Conservation (phyloP, 2,797 vertebrate genomes). For the Arctocebus calabarensis region DNA sequence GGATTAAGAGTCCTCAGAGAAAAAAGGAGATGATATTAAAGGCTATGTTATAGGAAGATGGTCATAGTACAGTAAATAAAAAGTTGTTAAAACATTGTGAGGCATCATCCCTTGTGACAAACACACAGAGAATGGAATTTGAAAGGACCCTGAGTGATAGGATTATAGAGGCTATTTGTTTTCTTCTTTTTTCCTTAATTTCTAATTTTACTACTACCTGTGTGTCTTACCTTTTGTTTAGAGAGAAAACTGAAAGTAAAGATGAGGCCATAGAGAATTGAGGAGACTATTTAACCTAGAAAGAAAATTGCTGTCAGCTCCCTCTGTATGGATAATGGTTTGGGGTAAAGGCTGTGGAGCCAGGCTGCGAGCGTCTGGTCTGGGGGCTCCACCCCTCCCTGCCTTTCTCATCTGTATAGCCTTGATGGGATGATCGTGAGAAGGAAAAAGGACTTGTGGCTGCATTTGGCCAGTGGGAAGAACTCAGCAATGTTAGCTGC, state of each 20-base stretch:
- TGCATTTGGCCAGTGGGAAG: background rate
- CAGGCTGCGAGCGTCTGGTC: background rate
- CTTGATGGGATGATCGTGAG: background rate
- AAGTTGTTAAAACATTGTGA: background rate
- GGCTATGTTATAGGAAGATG: background rate
- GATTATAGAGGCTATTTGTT: background rate
- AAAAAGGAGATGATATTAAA: background rate
- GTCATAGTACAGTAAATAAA: background rate
- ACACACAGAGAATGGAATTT: background rate
- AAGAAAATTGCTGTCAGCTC: background rate
- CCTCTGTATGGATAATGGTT: background rate
- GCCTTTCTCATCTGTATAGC: background rate
- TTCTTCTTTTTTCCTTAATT: background rate
- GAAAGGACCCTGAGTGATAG: background rate
- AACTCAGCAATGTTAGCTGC: background rate
- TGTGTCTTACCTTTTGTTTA: background rate
- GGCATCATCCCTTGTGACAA: background rate
- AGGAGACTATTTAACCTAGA: background rate
- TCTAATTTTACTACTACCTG: background rate
- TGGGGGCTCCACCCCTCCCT: background rate
- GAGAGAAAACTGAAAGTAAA: background rate
- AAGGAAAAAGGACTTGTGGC: background rate
- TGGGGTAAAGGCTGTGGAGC: background rate
- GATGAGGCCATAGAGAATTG: background rate
- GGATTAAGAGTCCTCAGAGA: background rate